A percentile compares a stretch with the other conserved stretches of the same genome.
Evolutionary conservation across 1,140 invertebrate genomes (phyloP).

Genomic region (Drosophila neocordata): DNA sequence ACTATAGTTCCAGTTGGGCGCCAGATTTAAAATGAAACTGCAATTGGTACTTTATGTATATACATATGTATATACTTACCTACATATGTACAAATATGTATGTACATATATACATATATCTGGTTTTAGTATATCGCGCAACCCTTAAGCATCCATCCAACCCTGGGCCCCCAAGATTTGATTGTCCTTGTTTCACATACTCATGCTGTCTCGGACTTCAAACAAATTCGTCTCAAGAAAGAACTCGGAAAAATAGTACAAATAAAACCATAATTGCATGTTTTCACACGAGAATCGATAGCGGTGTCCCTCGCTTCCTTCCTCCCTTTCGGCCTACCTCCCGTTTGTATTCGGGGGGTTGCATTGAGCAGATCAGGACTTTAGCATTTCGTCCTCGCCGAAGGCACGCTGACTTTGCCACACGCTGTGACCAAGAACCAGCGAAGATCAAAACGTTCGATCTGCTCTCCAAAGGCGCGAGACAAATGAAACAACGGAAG

Average conservation of each 20-base stretch:
- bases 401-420: conserved; percentile 35
- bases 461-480: conserved; percentile 27
- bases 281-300: conserved; percentile 77
- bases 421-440: conserved; percentile 49
- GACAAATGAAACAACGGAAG: conserved; percentile 17
- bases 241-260: conserved; percentile 43
- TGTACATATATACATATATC: neutral
- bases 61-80: neutral
- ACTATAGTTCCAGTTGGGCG: neutral
- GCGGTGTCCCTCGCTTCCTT: conserved; percentile 2
- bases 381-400: conserved; percentile 15
- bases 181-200: conserved; percentile 12
- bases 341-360: conserved; percentile 34
- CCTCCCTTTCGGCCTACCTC: neutral
- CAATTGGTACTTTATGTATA: too few species aligned
- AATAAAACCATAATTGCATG: conserved; percentile 77
- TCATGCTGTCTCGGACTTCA: conserved; percentile 1
- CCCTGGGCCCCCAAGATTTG: conserved; percentile 6
- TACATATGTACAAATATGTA: neutral
- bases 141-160: neutral
- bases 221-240: conserved; percentile 16
- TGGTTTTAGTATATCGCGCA: neutral
- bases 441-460: conserved; percentile 43
- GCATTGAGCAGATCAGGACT: conserved; percentile 43
- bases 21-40: too few species aligned